These are phyloP conservation scores for Saguinus imperator DNA, from an alignment of 2,113 vertebrate genomes.

Conservation along the genomic window DNA sequence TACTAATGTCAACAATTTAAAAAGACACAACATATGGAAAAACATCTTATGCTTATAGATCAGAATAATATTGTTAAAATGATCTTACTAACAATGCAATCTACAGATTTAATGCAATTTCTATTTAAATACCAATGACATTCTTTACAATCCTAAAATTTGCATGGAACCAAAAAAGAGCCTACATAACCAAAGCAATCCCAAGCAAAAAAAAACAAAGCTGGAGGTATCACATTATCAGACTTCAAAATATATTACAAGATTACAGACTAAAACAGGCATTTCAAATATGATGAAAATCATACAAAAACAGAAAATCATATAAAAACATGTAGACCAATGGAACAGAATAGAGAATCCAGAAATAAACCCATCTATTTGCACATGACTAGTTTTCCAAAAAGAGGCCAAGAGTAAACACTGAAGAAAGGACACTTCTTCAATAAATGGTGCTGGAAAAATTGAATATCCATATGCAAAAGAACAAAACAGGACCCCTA, in stretches of 20 bases:
- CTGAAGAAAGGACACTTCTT: background rate
- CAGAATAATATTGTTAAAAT: background rate
- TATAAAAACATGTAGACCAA: background rate
- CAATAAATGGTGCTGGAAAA: background rate
- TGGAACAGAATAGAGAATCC: background rate
- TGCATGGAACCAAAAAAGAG: background rate
- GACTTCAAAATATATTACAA: background rate
- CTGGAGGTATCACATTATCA: background rate
- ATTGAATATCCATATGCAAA: background rate
- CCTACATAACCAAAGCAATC: background rate
- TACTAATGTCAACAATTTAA: background rate
- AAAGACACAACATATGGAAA: background rate
- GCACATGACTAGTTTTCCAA: background rate
- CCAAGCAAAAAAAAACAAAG: background rate
- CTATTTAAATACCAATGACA: background rate
- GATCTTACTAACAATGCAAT: background rate
- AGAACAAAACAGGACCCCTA: background rate
- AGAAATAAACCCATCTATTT: background rate
- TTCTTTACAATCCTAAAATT: background rate
- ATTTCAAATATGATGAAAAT: background rate
- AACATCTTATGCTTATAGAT: background rate
- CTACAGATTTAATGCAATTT: background rate
- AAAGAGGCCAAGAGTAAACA: background rate
- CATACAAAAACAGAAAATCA: background rate
- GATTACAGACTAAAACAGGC: background rate